Evolutionary conservation across 2,113 vertebrate species (phyloP).

Genomic region (Panurus biarmicus): DNA sequence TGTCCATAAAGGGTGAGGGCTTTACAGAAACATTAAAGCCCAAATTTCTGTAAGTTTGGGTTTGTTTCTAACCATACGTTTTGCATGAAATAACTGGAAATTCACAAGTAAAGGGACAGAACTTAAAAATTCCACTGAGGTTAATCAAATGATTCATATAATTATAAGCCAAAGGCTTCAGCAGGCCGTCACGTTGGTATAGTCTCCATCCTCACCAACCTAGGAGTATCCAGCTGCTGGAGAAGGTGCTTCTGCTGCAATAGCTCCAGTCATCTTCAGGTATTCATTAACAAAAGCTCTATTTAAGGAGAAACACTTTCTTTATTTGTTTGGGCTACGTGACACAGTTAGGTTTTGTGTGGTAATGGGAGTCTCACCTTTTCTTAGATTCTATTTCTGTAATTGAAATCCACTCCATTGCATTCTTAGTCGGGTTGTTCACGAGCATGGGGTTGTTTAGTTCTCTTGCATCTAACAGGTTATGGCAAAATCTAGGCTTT

Average conservation of each 20-base stretch:
- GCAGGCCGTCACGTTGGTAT: rapidly evolving
- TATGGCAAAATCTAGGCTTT: background rate
- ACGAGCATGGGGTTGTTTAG: background rate
- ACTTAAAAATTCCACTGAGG: background rate
- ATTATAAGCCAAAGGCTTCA: background rate
- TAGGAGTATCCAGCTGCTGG: background rate
- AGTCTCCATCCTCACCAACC: background rate
- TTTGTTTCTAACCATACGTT: rapidly evolving
- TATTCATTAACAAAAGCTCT: background rate
- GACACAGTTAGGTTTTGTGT: background rate
- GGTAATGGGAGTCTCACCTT: background rate
- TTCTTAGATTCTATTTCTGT: background rate
- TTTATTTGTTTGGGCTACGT: background rate
- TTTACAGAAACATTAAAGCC: background rate
- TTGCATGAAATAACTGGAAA: background rate
- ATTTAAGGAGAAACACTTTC: background rate
- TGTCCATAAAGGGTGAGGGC: background rate
- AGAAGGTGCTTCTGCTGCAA: background rate
- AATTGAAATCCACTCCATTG: background rate
- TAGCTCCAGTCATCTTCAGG: background rate
- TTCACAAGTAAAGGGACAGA: background rate
- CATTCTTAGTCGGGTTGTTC: background rate
- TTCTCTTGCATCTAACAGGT: background rate
- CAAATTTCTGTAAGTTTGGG: background rate
- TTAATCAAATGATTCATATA: background rate